phyloP scores from a whole-genome alignment of 1,140 invertebrate genomes.

The Plectrocnemia conspersa region DNA sequence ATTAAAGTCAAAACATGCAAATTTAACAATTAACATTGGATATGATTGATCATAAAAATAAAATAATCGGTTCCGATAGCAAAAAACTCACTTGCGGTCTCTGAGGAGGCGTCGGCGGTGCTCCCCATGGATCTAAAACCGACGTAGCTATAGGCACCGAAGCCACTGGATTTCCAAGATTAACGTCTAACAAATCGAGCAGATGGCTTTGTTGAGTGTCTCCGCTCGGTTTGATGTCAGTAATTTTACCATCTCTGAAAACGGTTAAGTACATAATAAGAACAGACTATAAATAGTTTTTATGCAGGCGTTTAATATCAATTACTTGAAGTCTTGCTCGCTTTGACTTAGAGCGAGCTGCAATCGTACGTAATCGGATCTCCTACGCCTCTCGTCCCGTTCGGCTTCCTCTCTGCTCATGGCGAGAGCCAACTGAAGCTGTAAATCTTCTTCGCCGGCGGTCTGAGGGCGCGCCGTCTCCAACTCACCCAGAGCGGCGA shows the following conservation, averaged over 20 bases:
- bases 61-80: not conserved
- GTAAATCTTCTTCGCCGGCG: slow-evolving; percentile 95
- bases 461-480: slow-evolving; percentile 93
- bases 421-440: slow-evolving; percentile 94
- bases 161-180: slow-evolving; percentile 57
- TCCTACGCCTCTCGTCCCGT: slow-evolving; percentile 86
- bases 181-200: slow-evolving; percentile 77
- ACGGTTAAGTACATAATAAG: not conserved
- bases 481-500: slow-evolving; percentile 62
- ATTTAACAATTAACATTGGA: slow-evolving; percentile 14
- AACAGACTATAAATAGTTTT: too few relatives aligned
- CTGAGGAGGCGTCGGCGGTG: slow-evolving; percentile 52
- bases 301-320: too few relatives aligned
- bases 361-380: slow-evolving; percentile 89
- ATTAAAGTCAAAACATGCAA: slow-evolving; percentile 25
- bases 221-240: slow-evolving; percentile 36
- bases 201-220: slow-evolving; percentile 63
- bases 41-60: not conserved
- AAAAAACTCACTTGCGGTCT: slow-evolving; percentile 28
- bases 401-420: slow-evolving; percentile 99
- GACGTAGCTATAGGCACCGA: slow-evolving; percentile 45
- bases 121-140: slow-evolving; percentile 66
- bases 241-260: slow-evolving; percentile 36
- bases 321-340: slow-evolving; percentile 83
- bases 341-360: slow-evolving; percentile 92